A percentile compares a stretch with the other conserved stretches of the same genome.
Evolutionary conservation across 2,113 vertebrate species (phyloP).

Genomic region (Narcine bancroftii): DNA sequence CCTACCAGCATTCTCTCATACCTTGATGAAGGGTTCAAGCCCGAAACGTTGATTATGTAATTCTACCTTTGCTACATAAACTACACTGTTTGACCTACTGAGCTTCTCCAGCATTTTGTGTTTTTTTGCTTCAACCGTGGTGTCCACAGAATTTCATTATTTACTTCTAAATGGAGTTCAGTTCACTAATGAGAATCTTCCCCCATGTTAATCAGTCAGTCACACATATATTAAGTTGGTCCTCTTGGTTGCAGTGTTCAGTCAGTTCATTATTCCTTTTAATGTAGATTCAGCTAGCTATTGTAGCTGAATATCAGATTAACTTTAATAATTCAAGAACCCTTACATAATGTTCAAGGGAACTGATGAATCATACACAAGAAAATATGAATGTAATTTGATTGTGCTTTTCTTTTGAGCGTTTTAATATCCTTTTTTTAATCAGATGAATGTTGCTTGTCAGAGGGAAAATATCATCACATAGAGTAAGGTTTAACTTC

Average conservation of each 20-base stretch:
- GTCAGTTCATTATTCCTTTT: not conserved
- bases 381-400: constrained; percentile 17
- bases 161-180: not conserved
- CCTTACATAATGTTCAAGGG: constrained; percentile 25
- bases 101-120: too few species aligned
- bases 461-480: not conserved
- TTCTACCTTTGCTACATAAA: too few species aligned
- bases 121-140: too few species aligned
- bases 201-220: not conserved
- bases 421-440: constrained; percentile 5
- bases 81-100: too few species aligned
- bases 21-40: too few species aligned
- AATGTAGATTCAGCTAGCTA: not conserved
- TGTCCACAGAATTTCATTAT: too few species aligned
- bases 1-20: too few species aligned
- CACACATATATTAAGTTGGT: not conserved
- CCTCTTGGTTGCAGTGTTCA: not conserved
- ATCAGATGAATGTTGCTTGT: not conserved
- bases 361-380: not conserved
- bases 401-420: not conserved
- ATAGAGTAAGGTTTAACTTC: not conserved
- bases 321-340: constrained; percentile 30
- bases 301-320: constrained; percentile 10
- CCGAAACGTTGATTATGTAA: too few species aligned
- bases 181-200: not conserved